Percentiles rank a stretch among this genome's conserved stretches.
Evolutionary conservation across 2,888 invertebrate genomes (phyloP).

Genomic region (Phengaris alcon): DNA sequence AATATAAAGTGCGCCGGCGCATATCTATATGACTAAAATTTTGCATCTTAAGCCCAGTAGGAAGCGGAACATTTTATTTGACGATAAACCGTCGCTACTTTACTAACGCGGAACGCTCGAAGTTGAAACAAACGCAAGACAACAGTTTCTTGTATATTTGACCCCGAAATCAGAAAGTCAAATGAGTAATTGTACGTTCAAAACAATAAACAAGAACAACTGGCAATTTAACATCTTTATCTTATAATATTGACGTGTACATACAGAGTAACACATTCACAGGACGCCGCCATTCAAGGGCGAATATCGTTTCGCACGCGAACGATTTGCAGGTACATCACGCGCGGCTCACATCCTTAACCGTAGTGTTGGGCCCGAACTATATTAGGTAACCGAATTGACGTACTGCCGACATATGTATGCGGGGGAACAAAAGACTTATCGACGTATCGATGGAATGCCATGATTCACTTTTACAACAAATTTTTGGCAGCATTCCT

Average conservation of each 20-base stretch:
- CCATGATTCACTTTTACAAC: constrained; percentile 38
- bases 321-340: constrained; percentile 70
- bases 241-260: constrained; percentile 36
- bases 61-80: neutral
- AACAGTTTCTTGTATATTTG: neutral
- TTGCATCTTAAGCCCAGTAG: no score
- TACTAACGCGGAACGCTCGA: neutral
- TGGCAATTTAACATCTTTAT: constrained; percentile 9
- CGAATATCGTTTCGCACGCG: constrained; percentile 63
- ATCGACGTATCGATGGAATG: constrained; percentile 37
- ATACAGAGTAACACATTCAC: constrained; percentile 53
- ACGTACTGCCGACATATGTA: constrained; percentile 60
- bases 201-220: constrained; percentile 19
- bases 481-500: constrained; percentile 32
- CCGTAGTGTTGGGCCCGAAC: constrained; percentile 53
- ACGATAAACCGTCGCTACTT: neutral
- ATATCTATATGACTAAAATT: neutral
- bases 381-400: constrained; percentile 39
- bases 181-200: constrained; percentile 14
- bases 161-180: constrained; percentile 11
- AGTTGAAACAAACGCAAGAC: neutral
- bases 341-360: constrained; percentile 77
- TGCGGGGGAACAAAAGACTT: constrained; percentile 43
- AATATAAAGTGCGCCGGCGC: neutral
- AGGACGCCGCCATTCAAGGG: constrained; percentile 60